These are phyloP conservation scores for Cuniculus paca DNA, from an alignment of 2,797 vertebrate species.

Conservation along the genomic window DNA sequence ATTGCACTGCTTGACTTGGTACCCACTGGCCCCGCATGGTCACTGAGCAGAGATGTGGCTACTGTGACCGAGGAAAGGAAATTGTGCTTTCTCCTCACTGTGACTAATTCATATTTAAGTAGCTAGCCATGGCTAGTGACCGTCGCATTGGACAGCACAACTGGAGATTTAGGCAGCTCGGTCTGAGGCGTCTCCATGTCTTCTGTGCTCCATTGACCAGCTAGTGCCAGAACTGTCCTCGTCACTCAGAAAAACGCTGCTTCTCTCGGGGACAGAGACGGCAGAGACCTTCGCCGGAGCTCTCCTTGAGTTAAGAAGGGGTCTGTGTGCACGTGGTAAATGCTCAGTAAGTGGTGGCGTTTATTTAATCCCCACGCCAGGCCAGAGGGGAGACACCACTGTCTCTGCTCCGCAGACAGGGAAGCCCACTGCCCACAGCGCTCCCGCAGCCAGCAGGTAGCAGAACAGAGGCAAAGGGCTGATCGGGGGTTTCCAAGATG, in stretches of 20 bases:
- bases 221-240: background rate
- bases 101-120: background rate
- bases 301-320: background rate
- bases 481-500: background rate
- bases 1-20: accelerated
- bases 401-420: background rate
- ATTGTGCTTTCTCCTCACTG: background rate
- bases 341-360: background rate
- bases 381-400: background rate
- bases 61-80: background rate
- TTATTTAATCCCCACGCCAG: background rate
- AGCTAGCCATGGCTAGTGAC: background rate
- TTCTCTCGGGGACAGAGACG: background rate
- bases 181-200: background rate
- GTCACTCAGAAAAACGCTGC: background rate
- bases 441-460: background rate
- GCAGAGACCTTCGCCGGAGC: background rate
- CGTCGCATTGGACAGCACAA: accelerated
- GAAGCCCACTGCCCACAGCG: background rate
- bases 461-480: background rate
- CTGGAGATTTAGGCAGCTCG: background rate
- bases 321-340: background rate
- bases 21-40: background rate
- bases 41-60: background rate
- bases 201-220: background rate